phyloP scores from a whole-genome alignment of 2,113 vertebrate genomes.

The Lophotis ruficrista region DNA sequence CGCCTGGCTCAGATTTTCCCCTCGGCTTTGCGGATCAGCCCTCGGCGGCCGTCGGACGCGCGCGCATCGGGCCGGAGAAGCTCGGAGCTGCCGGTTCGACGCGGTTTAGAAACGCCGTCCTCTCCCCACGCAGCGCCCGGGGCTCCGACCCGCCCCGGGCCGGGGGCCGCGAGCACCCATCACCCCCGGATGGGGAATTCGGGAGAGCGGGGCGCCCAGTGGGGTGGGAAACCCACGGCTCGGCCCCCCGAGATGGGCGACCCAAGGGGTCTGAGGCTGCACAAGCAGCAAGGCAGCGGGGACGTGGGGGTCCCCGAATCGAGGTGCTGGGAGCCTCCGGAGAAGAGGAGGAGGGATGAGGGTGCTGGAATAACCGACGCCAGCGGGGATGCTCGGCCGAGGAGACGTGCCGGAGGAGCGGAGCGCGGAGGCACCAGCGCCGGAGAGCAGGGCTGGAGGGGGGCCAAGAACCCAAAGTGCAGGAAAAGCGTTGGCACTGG shows the following conservation, averaged over 20 bases:
- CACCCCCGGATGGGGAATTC: not conserved
- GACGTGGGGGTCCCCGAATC: not conserved
- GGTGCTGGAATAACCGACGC: not conserved
- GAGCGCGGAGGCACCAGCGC: not conserved
- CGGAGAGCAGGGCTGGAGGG: not conserved
- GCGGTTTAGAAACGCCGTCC: not conserved
- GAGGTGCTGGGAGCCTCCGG: not conserved
- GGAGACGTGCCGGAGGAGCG: not conserved
- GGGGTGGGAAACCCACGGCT: not conserved
- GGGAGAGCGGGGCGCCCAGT: rapidly evolving
- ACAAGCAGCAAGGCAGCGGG: not conserved
- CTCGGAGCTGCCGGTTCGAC: not conserved
- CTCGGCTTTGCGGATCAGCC: not conserved
- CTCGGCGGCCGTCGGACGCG: not conserved
- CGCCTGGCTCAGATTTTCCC: not conserved
- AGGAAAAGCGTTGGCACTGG: too few species aligned
- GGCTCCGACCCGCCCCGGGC: not conserved
- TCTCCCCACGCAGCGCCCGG: too few species aligned
- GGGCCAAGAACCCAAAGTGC: not conserved
- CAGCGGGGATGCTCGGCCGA: not conserved
- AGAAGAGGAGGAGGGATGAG: not conserved
- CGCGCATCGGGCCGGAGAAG: rapidly evolving
- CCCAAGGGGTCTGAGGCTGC: not conserved
- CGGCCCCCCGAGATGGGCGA: rapidly evolving
- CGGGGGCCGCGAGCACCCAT: not conserved